These are phyloP conservation scores for Lophotriccus pileatus DNA, from an alignment of 2,797 vertebrate species.

Conservation along the genomic window DNA sequence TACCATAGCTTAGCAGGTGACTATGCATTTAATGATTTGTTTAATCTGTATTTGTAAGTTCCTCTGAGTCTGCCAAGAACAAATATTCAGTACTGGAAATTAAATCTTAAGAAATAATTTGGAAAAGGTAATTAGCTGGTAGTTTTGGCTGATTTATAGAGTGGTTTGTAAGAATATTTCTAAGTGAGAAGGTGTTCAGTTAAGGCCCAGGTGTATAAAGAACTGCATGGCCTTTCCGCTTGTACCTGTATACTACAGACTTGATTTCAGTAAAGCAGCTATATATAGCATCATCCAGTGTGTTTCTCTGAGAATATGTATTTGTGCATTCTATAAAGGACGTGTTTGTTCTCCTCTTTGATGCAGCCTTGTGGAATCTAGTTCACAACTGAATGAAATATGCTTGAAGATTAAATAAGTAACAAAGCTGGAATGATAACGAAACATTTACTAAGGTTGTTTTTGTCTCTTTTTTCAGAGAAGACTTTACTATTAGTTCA, in stretches of 20 bases:
- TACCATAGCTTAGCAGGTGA: conserved; percentile 36
- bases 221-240: not conserved
- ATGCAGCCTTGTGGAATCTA: not conserved
- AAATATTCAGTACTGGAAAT: not conserved
- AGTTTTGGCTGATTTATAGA: not conserved
- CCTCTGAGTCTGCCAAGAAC: not conserved
- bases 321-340: not conserved
- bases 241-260: not conserved
- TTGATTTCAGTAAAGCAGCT: not conserved
- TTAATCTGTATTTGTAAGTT: conserved; percentile 27
- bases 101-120: conserved; percentile 22
- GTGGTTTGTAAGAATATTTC: not conserved
- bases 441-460: not conserved
- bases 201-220: not conserved
- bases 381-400: not conserved
- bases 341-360: not conserved
- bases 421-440: not conserved
- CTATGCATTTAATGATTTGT: conserved; percentile 7
- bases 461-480: not conserved
- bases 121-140: not conserved
- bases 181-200: not conserved
- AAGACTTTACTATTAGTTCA: not conserved
- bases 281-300: not conserved
- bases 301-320: not conserved
- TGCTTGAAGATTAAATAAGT: not conserved